Conservation (phyloP, 2,113 vertebrate genomes). For the Sinosuthora webbiana region DNA sequence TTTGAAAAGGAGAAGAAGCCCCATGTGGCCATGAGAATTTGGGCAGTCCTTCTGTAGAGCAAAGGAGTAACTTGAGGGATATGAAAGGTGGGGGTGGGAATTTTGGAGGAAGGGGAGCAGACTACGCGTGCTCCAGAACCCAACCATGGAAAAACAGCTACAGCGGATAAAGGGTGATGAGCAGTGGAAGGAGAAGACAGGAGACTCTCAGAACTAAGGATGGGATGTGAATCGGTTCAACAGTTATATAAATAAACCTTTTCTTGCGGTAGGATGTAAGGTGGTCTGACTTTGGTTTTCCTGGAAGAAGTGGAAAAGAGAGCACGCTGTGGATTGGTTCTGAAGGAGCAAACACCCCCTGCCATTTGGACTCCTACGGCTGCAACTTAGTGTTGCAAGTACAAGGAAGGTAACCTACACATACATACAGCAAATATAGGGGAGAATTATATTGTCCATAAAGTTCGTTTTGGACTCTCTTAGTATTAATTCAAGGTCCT, state of each 20-base stretch:
- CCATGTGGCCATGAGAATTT: not conserved
- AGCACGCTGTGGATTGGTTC: conserved; percentile 95
- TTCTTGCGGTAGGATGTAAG: conserved; percentile 79
- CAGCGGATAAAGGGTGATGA: not conserved
- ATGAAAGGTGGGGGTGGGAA: not conserved
- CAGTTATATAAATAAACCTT: not conserved
- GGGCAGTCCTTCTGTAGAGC: not conserved
- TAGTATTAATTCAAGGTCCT: not conserved
- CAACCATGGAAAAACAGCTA: not conserved
- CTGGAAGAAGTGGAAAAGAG: conserved; percentile 84
- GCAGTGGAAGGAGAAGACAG: not conserved
- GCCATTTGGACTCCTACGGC: conserved; percentile 92
- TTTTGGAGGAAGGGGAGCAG: not conserved
- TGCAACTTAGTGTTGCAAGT: conserved; percentile 95
- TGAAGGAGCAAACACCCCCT: conserved; percentile 89
- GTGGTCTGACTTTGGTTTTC: conserved; percentile 94
- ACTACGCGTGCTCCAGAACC: not conserved
- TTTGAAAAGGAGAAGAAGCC: not conserved
- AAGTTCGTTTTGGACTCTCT: not conserved
- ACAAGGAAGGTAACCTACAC: conserved; percentile 86
- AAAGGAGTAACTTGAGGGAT: not conserved
- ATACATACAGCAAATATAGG: not conserved
- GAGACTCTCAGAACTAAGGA: not conserved
- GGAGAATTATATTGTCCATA: not conserved
- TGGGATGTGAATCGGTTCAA: not conserved